Evolutionary conservation across 2,888 invertebrate genomes (phyloP).

Genomic region (Harpagoxenus sublaevis): DNA sequence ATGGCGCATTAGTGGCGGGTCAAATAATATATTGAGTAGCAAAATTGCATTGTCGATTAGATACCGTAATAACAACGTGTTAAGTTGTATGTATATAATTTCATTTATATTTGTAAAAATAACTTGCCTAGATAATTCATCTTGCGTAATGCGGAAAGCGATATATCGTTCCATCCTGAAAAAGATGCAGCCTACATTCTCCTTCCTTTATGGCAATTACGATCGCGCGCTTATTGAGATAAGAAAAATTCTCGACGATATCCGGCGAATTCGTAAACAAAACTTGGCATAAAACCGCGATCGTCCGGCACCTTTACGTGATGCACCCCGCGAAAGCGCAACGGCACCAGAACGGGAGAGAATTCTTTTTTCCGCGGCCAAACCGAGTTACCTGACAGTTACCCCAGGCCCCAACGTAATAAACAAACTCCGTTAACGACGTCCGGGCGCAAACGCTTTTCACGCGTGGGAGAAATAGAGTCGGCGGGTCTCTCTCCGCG

Average conservation of each 20-base stretch:
- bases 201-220: not conserved
- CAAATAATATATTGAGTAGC: constrained; percentile 49
- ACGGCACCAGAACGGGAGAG: not conserved
- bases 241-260: not conserved
- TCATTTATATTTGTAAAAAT: constrained; percentile 5
- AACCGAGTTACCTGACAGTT: constrained; percentile 35
- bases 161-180: not conserved
- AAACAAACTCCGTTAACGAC: constrained; percentile 46
- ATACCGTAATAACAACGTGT: constrained; percentile 17
- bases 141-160: not conserved
- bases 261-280: not conserved
- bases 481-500: not conserved
- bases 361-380: constrained; percentile 13
- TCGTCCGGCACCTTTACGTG: not conserved
- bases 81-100: constrained; percentile 8
- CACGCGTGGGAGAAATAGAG: not conserved
- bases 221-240: not conserved
- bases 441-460: not conserved
- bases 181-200: not conserved
- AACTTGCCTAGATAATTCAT: constrained; percentile 1
- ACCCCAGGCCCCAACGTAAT: constrained; percentile 22
- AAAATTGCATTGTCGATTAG: constrained; percentile 33
- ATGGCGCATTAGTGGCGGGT: constrained; percentile 48
- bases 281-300: not conserved
- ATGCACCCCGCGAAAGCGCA: not conserved